phyloP scores from a whole-genome alignment of 2,888 invertebrate species.

The Pheosia tremula region DNA sequence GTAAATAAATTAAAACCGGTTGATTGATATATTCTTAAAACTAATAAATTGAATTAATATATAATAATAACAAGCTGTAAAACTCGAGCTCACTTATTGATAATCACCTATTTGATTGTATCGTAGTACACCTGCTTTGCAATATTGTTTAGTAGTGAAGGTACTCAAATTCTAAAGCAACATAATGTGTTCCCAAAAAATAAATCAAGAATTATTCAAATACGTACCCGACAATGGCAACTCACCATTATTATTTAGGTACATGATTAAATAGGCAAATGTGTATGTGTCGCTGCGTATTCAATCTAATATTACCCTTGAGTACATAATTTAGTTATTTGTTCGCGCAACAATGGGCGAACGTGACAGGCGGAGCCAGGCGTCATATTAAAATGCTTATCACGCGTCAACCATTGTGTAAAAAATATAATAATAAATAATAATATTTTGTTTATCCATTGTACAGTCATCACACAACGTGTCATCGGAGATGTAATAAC shows the following conservation, averaged over 20 bases:
- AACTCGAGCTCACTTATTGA: background rate
- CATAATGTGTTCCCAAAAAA: background rate
- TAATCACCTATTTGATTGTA: background rate
- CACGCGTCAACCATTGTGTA: conserved; percentile 48
- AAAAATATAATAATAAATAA: conserved; percentile 48
- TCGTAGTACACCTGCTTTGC: background rate
- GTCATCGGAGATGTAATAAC: conserved; percentile 38
- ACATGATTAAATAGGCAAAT: conserved; percentile 8
- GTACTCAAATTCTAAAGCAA: background rate
- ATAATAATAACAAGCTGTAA: too few species aligned
- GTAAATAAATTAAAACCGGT: too few species aligned
- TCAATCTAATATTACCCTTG: conserved; percentile 30
- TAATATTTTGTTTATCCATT: conserved; percentile 51
- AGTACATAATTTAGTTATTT: conserved; percentile 35
- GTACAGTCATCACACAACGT: conserved; percentile 39
- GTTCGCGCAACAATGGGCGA: conserved; percentile 31
- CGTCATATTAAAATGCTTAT: conserved; percentile 45
- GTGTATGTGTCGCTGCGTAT: conserved; percentile 3
- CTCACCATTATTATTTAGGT: conserved; percentile 2
- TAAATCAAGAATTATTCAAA: background rate
- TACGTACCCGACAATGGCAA: background rate
- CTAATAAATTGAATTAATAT: too few species aligned
- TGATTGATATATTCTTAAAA: too few species aligned
- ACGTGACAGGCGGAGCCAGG: conserved; percentile 22
- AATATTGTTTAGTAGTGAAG: background rate